Evolutionary conservation across 2,888 invertebrate genomes (phyloP).

Genomic region (Luffia ferchaultella): DNA sequence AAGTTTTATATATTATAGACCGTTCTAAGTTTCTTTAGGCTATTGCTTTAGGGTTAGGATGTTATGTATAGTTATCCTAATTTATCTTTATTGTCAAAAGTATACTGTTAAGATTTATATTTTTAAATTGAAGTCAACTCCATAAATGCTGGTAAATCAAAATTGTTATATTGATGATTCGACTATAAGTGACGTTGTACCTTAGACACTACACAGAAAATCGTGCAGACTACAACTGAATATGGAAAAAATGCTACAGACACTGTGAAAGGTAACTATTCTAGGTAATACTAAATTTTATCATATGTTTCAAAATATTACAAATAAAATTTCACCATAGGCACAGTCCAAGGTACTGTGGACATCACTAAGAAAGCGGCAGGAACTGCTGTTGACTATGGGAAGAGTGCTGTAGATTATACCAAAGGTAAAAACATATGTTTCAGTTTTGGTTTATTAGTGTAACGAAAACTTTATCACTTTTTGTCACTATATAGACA

Average conservation of each 20-base stretch:
- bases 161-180: neutral
- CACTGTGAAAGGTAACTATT: constrained; percentile 37
- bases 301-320: too few relatives aligned
- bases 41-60: too few relatives aligned
- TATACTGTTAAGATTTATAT: too few relatives aligned
- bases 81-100: too few relatives aligned
- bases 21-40: too few relatives aligned
- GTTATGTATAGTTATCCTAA: too few relatives aligned
- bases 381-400: constrained; percentile 29
- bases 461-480: neutral
- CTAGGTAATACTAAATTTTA: too few relatives aligned
- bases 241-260: constrained; percentile 19
- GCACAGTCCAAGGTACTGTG: constrained; percentile 28
- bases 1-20: too few relatives aligned
- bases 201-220: constrained; percentile 32
- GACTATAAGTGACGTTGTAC: neutral
- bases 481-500: neutral
- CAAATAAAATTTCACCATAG: too few relatives aligned
- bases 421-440: constrained; percentile 26
- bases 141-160: neutral
- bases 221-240: constrained; percentile 30
- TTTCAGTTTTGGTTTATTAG: neutral
- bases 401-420: constrained; percentile 27
- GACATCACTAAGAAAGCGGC: constrained; percentile 34
- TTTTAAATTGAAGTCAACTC: neutral